These are phyloP conservation scores for Neomorphus geoffroyi DNA, from an alignment of 2,797 vertebrate genomes.

Conservation along the genomic window DNA sequence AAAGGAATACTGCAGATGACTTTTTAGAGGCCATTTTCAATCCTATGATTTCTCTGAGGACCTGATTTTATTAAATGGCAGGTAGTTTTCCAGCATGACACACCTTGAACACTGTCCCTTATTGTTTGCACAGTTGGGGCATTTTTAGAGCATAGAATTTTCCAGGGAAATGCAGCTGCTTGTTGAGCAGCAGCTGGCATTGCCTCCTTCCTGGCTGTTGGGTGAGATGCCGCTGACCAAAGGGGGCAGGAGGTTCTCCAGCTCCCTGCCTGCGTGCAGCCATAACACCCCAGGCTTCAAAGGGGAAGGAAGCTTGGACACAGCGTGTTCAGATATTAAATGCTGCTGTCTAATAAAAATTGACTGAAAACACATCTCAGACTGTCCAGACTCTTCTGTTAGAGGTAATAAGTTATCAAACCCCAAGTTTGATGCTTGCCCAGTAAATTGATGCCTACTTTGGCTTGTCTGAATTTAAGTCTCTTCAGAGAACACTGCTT, in stretches of 20 bases:
- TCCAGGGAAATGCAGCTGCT: not conserved
- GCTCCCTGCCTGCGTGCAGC: not conserved
- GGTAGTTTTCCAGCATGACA: not conserved
- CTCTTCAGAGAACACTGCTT: not conserved
- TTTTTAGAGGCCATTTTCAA: not conserved
- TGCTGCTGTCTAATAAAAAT: not conserved
- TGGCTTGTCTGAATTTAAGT: constrained; percentile 21
- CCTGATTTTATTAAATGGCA: not conserved
- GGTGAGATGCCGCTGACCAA: not conserved
- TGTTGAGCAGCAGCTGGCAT: not conserved
- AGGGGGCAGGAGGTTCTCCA: not conserved
- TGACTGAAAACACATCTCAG: not conserved
- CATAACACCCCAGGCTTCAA: not conserved
- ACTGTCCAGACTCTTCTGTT: not conserved
- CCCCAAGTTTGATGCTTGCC: not conserved
- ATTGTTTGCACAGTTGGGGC: not conserved
- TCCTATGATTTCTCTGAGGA: not conserved
- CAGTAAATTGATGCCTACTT: constrained; percentile 1
- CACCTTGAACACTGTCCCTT: not conserved
- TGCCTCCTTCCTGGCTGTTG: not conserved
- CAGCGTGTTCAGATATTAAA: not conserved
- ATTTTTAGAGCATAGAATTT: not conserved
- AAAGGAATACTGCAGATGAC: not conserved
- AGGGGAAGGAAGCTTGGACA: not conserved
- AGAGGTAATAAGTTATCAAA: not conserved